Conservation (phyloP, 2,797 vertebrate genomes). For the Acropternis orthonyx region DNA sequence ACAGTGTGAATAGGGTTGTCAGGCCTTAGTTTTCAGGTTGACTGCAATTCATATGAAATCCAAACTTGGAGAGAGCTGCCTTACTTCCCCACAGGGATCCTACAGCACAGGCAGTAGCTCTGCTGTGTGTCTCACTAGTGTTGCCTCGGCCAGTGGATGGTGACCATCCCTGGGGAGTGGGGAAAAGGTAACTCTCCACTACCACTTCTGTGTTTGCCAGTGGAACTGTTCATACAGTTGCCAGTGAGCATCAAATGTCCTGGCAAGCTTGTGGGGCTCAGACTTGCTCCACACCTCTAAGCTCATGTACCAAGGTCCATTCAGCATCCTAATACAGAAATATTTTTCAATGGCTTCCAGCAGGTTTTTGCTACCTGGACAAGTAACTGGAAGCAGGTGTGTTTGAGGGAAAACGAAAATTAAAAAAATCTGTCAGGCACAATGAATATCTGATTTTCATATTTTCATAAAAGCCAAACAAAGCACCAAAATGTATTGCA, state of each 20-base stretch:
- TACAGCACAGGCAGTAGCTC: neutral
- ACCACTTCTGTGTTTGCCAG: neutral
- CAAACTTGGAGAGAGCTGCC: neutral
- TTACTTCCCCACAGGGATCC: neutral
- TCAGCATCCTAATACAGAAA: neutral
- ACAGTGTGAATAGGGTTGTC: neutral
- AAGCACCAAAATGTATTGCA: neutral
- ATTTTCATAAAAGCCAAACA: neutral
- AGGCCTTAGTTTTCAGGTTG: neutral
- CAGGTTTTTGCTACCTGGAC: neutral
- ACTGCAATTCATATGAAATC: neutral
- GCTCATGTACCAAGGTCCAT: neutral
- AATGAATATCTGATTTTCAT: neutral
- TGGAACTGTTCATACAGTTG: neutral
- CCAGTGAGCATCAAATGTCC: neutral
- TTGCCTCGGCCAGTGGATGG: neutral
- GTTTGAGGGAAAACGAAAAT: neutral
- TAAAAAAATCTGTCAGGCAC: too few relatives aligned
- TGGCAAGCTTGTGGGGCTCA: neutral
- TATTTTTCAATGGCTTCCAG: neutral
- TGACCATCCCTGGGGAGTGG: neutral
- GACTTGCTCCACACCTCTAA: neutral
- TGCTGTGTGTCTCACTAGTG: neutral
- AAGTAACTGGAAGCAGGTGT: neutral
- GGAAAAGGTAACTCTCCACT: neutral